Evolutionary conservation across 1,140 invertebrate genomes (phyloP).

Genomic region (Teleogryllus occipitalis): DNA sequence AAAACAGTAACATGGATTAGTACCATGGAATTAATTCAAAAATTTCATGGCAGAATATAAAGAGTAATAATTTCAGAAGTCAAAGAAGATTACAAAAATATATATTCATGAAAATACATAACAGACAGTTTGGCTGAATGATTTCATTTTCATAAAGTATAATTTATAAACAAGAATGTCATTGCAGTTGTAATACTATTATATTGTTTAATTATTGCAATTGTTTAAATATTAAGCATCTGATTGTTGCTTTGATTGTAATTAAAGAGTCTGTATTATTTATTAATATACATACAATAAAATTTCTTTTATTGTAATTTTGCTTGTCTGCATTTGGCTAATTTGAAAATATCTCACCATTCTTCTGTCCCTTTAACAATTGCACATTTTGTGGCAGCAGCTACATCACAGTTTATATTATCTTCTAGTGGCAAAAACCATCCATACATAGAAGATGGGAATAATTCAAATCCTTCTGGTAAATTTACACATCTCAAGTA

Average conservation of each 20-base stretch:
- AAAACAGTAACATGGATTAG: conserved; percentile 14
- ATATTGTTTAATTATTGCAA: no score
- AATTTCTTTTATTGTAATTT: neutral
- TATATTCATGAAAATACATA: no score
- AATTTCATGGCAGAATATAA: no score
- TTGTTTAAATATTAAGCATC: no score
- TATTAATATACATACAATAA: no score
- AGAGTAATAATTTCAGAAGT: no score
- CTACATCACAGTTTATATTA: conserved; percentile 45
- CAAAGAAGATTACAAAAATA: no score
- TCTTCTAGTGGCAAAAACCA: conserved; percentile 50
- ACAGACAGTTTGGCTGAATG: no score
- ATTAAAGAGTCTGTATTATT: no score
- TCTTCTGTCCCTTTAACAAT: conserved; percentile 64
- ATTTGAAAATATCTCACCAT: conserved; percentile 39
- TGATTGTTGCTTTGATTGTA: no score
- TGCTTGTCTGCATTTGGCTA: neutral
- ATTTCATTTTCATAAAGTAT: no score
- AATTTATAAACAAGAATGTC: neutral
- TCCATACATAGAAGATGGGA: conserved; percentile 56
- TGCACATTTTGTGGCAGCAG: conserved; percentile 54
- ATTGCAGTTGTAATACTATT: no score
- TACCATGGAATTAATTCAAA: neutral
- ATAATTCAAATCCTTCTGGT: conserved; percentile 53
- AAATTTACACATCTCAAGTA: conserved; percentile 47